Base-by-base conservation (phyloP, 1,140 invertebrate species). In the Drosophila pseudoananassae region DNA sequence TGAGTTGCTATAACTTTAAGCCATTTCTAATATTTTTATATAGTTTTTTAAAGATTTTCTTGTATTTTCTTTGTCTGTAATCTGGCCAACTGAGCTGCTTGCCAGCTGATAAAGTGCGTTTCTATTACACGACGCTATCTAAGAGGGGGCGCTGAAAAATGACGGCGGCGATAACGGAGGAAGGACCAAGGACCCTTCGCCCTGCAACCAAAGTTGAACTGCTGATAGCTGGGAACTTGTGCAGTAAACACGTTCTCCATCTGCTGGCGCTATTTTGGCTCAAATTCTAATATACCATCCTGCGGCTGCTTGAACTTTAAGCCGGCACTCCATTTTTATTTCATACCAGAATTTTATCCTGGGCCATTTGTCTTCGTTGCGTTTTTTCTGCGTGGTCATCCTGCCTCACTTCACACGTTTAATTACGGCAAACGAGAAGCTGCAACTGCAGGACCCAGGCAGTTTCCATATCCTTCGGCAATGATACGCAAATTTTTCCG, bases 361-460 rank as follows among this genome's bases (percentile, higher is more conserved):
- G 25, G 33, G 31, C 47, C 60, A 76, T 81, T 81, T 77, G 63
- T 72, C 72, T 81, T 81, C 47, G 59, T 65, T 76, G 43, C 20
- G 29, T 45, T 51, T 57, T 49, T 58, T 66, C 29, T 68, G 57
- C 61, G 36, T 53, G 61, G 71, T 75, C 71, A 76, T 68, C 31
- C 63, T 59, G 33, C 38, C 55, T 50, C 49, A 17, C 50, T 76
- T 76, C 55, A 58, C 72, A 58, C 61, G 54, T 76, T 76, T 68
- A 76, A 76, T 76, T 76, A 76, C 61, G 64, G 50, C 54, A 56
- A 50, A 40, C 23, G 47, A 43, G 53, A 25, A 65, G 50, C 47
- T 76, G 63, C 38, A 60, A 46, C 40, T 46, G 72, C 56, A 57
- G 38, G 33, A 6, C 6, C n/a, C 36, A 15, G 1, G 9, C 14